These are phyloP conservation scores for Sinocyclocheilus anshuiensis DNA, from an alignment of 2,113 vertebrate species.

Conservation along the genomic window DNA sequence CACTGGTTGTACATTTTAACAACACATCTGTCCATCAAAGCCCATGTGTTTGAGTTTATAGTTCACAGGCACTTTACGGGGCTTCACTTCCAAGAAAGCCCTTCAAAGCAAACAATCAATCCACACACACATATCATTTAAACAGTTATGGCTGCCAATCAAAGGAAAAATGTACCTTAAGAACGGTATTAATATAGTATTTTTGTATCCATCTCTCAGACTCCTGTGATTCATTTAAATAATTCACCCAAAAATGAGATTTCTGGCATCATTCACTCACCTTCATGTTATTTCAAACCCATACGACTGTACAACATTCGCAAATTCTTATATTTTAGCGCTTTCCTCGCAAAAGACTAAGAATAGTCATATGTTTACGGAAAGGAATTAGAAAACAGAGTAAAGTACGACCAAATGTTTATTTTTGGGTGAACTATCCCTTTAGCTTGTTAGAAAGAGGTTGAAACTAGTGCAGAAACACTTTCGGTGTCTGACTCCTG, in stretches of 20 bases:
- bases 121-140: background rate
- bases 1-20: background rate
- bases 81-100: background rate
- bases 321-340: too few species aligned
- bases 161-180: too few species aligned
- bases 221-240: background rate
- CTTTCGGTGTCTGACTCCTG: background rate
- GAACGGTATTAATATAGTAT: background rate
- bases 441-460: background rate
- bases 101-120: background rate
- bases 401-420: background rate
- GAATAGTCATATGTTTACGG: background rate
- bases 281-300: background rate
- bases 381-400: background rate
- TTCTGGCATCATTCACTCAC: background rate
- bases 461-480: background rate
- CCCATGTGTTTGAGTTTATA: background rate
- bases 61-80: background rate
- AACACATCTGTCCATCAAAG: background rate
- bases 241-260: slow-evolving; percentile 4
- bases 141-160: background rate
- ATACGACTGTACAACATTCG: too few species aligned
- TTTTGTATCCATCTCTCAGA: background rate
- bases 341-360: too few species aligned
- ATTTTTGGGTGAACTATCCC: background rate